Evolutionary conservation across 2,888 invertebrate genomes (phyloP), one percentile per base, ranked within the genome.

Genomic region (Meta bourneti): DNA sequence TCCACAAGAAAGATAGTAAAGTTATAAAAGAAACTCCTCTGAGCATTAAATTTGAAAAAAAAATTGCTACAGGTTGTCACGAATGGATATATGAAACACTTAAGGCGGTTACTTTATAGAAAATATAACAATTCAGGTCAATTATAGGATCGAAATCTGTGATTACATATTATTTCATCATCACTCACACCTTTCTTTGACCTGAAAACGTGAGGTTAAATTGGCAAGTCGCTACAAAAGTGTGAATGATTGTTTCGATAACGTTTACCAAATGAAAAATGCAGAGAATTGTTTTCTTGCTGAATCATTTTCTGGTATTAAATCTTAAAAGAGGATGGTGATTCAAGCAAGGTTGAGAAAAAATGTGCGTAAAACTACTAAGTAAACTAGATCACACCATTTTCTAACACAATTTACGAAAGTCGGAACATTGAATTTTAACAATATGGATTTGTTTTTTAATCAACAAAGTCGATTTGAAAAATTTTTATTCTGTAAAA

Each of bases 81-180:
- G 61, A 61, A 8, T 5, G 13, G 9, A 61, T 61, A 61, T 9
- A 16, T 16, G 7, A 61, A 61, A 9, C 61, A 61, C 61, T 61
- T 61, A 11, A 16, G 11, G 61, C 61, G 16, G 61, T 5, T 61
- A 9, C 61, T 61, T 61, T 16, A 9, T 9, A 19, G 78, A 20
- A 19, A 72, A 69, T 48, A 16, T 48, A 75, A 78, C 78, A 52
- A 78, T 78, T 52, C 52, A 52, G 78, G 78, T 78, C 78, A 78
- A 78, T 52, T 52, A 49, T 16, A n/a, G n/a, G 7, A 51, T 52
- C 52, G 52, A 52, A 9, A n/a, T 51, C 52, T 16, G 49, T 48
- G 52, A 52, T 78, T 72, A 52, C 52, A 51, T 9, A 51, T 78
- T 78, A 52, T 20, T 52, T 78, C 52, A 11, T 16, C 49, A 78